Percentiles rank a stretch among this genome's conserved stretches.
phyloP scores from a whole-genome alignment of 2,113 vertebrate species.

The Stomatorhinus ivindoensis region DNA sequence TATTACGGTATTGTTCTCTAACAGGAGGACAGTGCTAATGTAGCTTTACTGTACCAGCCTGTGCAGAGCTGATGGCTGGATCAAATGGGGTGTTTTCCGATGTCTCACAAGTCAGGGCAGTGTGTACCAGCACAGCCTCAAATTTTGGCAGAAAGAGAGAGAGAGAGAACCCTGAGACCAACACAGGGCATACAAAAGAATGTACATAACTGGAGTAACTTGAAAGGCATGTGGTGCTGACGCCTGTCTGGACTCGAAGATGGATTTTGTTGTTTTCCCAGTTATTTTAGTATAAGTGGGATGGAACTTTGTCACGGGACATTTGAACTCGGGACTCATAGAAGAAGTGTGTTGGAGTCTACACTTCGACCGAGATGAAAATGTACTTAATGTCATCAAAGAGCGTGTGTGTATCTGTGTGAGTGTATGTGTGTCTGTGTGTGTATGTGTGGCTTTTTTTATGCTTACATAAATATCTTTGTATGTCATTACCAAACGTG shows the following conservation, averaged over 20 bases:
- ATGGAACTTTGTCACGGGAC: not conserved
- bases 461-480: slow-evolving; percentile 9
- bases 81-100: not conserved
- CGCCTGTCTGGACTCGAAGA: not conserved
- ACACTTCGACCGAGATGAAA: not conserved
- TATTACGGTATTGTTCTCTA: not conserved
- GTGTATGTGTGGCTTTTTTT: not conserved
- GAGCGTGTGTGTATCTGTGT: not conserved
- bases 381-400: not conserved
- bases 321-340: not conserved
- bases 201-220: not conserved
- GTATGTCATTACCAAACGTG: not conserved
- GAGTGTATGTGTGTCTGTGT: not conserved
- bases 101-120: not conserved
- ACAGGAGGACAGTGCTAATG: not conserved
- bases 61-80: not conserved
- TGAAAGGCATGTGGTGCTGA: not conserved
- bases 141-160: not conserved
- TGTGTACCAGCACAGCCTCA: not conserved
- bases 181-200: not conserved
- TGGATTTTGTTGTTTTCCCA: not conserved
- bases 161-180: not conserved
- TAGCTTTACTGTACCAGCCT: not conserved
- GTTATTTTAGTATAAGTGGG: not conserved
- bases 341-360: not conserved